Conservation (phyloP, 92 coral and sea anemone genomes). For the Zoanthus solanderi region DNA sequence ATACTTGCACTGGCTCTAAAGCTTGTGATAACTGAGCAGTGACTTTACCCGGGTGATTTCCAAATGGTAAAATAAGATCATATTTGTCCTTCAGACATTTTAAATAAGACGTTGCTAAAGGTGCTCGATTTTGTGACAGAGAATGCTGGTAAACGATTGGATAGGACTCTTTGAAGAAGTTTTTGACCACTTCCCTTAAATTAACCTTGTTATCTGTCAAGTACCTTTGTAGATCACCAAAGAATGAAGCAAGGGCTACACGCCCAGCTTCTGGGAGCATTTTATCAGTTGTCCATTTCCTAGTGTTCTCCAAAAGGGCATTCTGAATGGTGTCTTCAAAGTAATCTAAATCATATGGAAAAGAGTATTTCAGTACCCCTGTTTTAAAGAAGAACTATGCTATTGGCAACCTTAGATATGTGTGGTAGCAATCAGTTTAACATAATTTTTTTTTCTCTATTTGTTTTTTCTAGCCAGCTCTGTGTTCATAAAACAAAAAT, state of each 20-base stretch:
- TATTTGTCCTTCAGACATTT: conserved; percentile 83
- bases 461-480: no score
- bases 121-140: conserved; percentile 45
- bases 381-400: no score
- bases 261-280: conserved; percentile 65
- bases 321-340: conserved; percentile 68
- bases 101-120: conserved; percentile 64
- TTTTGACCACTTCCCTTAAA: conserved; percentile 65
- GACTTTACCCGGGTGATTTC: conserved; percentile 67
- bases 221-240: conserved; percentile 67
- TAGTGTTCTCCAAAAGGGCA: conserved; percentile 52
- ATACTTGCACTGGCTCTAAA: conserved; percentile 76
- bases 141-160: conserved; percentile 73
- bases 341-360: conserved; percentile 51
- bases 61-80: conserved; percentile 74
- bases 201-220: conserved; percentile 63
- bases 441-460: no score
- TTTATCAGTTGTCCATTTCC: conserved; percentile 43
- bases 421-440: no score
- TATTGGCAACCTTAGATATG: no score
- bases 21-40: conserved; percentile 57
- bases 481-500: no score
- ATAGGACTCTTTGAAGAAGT: conserved; percentile 78
- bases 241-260: conserved; percentile 62
- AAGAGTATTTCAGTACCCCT: background rate